Base-by-base conservation (phyloP, 2,888 invertebrate species). In the Plemyria rubiginata region DNA sequence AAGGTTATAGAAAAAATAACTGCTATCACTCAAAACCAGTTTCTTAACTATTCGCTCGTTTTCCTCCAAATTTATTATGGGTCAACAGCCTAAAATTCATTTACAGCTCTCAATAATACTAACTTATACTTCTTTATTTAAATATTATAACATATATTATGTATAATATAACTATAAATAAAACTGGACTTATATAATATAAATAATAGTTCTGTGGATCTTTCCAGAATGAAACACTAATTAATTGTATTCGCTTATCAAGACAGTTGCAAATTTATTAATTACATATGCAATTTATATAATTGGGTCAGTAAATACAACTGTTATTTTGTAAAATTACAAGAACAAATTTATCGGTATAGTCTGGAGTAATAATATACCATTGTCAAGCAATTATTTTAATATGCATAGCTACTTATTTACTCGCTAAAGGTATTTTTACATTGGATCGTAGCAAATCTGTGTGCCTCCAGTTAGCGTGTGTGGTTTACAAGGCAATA, bases 301-400 rank as follows among this genome's bases (percentile, higher is more conserved):
- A 65, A 60, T 57, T 65, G 48, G 64, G 64, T 65, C 64, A 60
- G 59, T 52, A 54, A 60, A 65, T 65, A 62, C 41, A 12, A 43
- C 40, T 29, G 38, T 50, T 57, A 57, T 46, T 52, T 45, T 13
- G 28, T 43, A 9, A 46, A 41, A 57, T 57, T 62, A 57, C 49
- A 62, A 9, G 28, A 28, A 12, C 41, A 11, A 51, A 22, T 41
- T 16, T 52, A 62, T 50, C 48, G 15, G 53, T 38, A 11, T 2
- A 38, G 36, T 9, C 36, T 38, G 2, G 1, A 38, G 36, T 38
- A 38, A 38, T 2, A 11, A 38, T 38, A 11, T 9, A 38, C 9
- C 29, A n/a, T 50, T 12, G 6, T 12, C 28, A n/a, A 48, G 48
- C 41, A 40, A 53, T 59, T n/a, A 43, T 36, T n/a, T 40, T 40